Evolutionary conservation across 2,113 vertebrate genomes (phyloP), one percentile per base, ranked within the genome.

Genomic region (Gavia stellata): DNA sequence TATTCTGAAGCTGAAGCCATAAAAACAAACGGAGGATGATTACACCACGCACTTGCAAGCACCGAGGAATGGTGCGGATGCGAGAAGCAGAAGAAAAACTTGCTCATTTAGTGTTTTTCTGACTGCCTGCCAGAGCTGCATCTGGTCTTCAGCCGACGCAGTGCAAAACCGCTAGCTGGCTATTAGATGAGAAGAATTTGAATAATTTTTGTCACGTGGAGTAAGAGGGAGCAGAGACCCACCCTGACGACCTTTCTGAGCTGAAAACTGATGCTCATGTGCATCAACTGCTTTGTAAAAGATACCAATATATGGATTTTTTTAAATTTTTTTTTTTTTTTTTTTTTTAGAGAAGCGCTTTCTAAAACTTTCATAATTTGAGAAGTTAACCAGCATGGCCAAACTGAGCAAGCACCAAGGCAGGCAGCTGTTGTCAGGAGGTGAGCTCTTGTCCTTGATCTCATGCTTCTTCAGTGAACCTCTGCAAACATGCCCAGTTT

Each of bases 51-150:
- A 31, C 40, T 83, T 50, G 59, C 66, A 66, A 83, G 78, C 50
- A n/a, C 47, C 0, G 2, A 87, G 90, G 86, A 72, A 59, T 7
- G 78, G 65, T 34, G 44, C 0, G 40, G 93, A 85, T 94, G 79
- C 6, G 38, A 90, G 92, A 29, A 61, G 78, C 74, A 77, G 81
- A 61, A 96, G 38, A 77, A 83, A 92, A 91, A 16, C 40, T 94
- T 88, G 96, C 94, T 96, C 94, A 93, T 82, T 92, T 95, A 47
- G 94, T 74, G 81, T 47, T 94, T 96, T 93, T 6, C 96, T 95
- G 87, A 29, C 45, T 21, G 90, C 66, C 50, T 96, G 94, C 96
- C 96, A 95, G 74, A 75, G 70, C 66, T 85, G 93, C 90, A 91
- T 96, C 93, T 94, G 96, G 84, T 95, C 70, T 61, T 68, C 25